Conservation (phyloP, 1,140 invertebrate species). For the Leptopilina clavipes region DNA sequence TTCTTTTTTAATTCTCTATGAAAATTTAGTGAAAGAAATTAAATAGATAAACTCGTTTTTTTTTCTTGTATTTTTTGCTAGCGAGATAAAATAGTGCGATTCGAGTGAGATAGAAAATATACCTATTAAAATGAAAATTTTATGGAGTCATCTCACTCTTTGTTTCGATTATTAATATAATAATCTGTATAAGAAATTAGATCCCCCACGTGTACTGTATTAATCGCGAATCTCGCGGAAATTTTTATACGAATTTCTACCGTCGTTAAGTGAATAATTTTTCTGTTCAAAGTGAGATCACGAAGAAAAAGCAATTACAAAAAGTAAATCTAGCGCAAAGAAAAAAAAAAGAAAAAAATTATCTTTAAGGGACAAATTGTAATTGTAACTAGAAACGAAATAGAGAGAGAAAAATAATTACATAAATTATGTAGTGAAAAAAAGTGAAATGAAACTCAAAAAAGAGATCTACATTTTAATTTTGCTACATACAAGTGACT, state of each 20-base stretch:
- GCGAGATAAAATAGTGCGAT: constrained; percentile 22
- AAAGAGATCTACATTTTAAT: constrained; percentile 7
- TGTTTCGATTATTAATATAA: not conserved
- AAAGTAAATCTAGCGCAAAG: not conserved
- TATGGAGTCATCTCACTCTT: constrained; percentile 17
- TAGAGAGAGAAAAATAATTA: constrained; percentile 19
- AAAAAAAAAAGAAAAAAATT: constrained; percentile 4
- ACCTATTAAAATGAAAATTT: too few relatives aligned
- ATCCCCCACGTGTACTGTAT: constrained; percentile 26
- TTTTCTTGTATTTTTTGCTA: not conserved
- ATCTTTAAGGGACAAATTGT: constrained; percentile 1
- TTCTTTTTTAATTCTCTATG: too few relatives aligned
- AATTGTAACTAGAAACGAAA: constrained; percentile 31
- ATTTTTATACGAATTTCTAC: constrained; percentile 34
- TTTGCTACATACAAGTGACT: too few relatives aligned
- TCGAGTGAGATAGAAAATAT: constrained; percentile 1
- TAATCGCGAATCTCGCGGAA: constrained; percentile 10
- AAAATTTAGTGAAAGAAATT: not conserved
- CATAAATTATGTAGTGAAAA: constrained; percentile 19
- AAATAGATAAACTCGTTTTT: not conserved
- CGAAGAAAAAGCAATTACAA: not conserved
- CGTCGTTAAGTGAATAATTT: not conserved
- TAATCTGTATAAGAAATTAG: constrained; percentile 20
- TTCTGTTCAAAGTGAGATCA: constrained; percentile 9
- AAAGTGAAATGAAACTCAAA: not conserved